Evolutionary conservation across 1,140 invertebrate genomes (phyloP).

Genomic region (Rhizoglyphus robini): DNA sequence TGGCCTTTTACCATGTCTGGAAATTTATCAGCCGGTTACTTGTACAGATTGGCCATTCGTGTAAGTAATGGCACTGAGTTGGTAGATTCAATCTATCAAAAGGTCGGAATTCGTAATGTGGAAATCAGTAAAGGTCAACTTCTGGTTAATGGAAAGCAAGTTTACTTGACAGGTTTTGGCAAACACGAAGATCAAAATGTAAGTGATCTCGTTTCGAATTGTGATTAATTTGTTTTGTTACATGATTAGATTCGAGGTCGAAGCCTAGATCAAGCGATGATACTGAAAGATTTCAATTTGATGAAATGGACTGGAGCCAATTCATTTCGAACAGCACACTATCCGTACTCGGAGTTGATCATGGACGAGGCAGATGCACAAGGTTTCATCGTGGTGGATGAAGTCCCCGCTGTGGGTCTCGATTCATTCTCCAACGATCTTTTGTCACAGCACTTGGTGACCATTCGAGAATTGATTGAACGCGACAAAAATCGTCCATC

Average conservation of each 20-base stretch:
- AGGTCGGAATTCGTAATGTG: slow-evolving; percentile 72
- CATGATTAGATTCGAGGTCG: too few species aligned
- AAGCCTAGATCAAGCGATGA: too few species aligned
- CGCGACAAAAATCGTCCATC: too few species aligned
- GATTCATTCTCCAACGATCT: slow-evolving; percentile 49
- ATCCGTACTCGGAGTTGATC: slow-evolving; percentile 95
- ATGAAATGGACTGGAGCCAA: slow-evolving; percentile 89
- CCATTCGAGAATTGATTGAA: slow-evolving; percentile 63
- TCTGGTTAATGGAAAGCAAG: slow-evolving; percentile 62
- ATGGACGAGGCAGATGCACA: too few species aligned
- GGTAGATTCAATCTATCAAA: background rate
- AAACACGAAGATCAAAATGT: slow-evolving; percentile 72
- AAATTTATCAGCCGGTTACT: slow-evolving; percentile 45
- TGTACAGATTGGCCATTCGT: slow-evolving; percentile 61
- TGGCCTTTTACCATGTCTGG: slow-evolving; percentile 67
- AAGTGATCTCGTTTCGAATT: slow-evolving; percentile 69
- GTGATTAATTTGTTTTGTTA: too few species aligned
- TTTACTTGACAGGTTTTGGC: slow-evolving; percentile 84
- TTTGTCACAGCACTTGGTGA: slow-evolving; percentile 61
- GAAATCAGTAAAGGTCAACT: slow-evolving; percentile 51
- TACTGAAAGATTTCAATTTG: slow-evolving; percentile 73
- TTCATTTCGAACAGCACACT: too few species aligned
- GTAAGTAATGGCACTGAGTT: background rate
- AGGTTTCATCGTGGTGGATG: too few species aligned
- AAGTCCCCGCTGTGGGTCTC: slow-evolving; percentile 84